phyloP scores from a whole-genome alignment of 2,113 vertebrate species.

The Nibea albiflora region DNA sequence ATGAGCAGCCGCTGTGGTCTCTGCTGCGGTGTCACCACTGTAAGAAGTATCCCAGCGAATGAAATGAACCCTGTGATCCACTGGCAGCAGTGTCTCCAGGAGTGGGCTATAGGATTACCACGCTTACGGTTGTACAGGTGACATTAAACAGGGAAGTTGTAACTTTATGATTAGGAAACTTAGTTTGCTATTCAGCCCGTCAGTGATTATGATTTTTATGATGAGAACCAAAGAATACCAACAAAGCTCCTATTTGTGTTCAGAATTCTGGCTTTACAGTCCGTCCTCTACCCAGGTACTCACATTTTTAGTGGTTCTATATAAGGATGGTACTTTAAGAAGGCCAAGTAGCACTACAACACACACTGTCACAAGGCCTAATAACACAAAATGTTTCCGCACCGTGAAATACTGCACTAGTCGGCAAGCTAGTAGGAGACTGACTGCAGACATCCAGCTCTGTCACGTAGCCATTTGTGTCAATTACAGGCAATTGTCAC shows the following conservation, averaged over 20 bases:
- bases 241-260: background rate
- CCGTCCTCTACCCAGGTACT: background rate
- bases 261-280: background rate
- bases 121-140: constrained; percentile 18
- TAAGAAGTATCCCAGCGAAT: constrained; percentile 28
- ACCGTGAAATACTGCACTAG: background rate
- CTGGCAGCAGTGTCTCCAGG: constrained; percentile 14
- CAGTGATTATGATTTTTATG: background rate
- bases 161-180: background rate
- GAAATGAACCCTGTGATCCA: constrained; percentile 33
- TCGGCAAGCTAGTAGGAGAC: background rate
- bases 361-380: constrained; percentile 1
- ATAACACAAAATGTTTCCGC: background rate
- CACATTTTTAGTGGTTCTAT: background rate
- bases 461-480: constrained; percentile 26
- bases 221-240: background rate
- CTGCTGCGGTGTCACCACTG: background rate
- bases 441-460: constrained; percentile 1
- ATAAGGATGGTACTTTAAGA: background rate
- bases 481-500: constrained; percentile 40
- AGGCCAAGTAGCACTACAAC: background rate
- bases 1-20: constrained; percentile 36
- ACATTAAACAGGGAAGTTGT: background rate
- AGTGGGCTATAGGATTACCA: constrained; percentile 23
- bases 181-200: background rate